Base-by-base conservation (phyloP, 2,113 vertebrate species). In the Bufo bufo region DNA sequence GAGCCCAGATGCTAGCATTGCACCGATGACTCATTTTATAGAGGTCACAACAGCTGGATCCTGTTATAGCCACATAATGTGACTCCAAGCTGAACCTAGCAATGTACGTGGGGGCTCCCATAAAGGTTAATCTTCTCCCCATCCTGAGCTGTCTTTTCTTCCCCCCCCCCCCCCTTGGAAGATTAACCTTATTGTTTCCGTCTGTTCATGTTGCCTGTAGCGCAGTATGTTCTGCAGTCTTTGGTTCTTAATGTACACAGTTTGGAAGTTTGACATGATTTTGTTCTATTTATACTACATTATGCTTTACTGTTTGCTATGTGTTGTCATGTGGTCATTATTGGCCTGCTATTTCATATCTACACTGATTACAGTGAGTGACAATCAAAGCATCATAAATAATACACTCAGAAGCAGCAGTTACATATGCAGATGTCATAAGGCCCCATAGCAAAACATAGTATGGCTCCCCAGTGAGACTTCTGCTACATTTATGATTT, bases 21-120 rank as follows among this genome's bases (percentile, higher is more conserved):
- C 47, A 69, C 77, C 33, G n/a, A 84, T 89, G 87, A 89, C 49
- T 89, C 87, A 89, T 82, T 72, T 71, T 11, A 72, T 84, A 65
- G 10, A 84, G 82, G 59, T 78, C 72, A 63, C 81, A 77, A 88
- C 87, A 89, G 87, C 81, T 84, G 81, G 81, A 84, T 77, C 61
- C 23, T 84, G 82, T 89, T 89, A 89, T 75, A 43, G 19, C 45
- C 61, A 77, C 72, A 88, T 77, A 81, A 84, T 84, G 81, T 88
- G 82, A 78, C 82, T 89, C 72, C 23, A 33, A 45, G 56, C 80
- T 89, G 87, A 89, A 89, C 82, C 82, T 43, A 66, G 23, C 61
- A 47, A 84, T 78, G 56, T 82, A 58, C 84, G 82, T 77, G 82
- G 74, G 82, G 87, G 58, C 66, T 84, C 69, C 71, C 61, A 54